Evolutionary conservation across 1,140 invertebrate genomes (phyloP).

Genomic region (Lepidostoma basale): DNA sequence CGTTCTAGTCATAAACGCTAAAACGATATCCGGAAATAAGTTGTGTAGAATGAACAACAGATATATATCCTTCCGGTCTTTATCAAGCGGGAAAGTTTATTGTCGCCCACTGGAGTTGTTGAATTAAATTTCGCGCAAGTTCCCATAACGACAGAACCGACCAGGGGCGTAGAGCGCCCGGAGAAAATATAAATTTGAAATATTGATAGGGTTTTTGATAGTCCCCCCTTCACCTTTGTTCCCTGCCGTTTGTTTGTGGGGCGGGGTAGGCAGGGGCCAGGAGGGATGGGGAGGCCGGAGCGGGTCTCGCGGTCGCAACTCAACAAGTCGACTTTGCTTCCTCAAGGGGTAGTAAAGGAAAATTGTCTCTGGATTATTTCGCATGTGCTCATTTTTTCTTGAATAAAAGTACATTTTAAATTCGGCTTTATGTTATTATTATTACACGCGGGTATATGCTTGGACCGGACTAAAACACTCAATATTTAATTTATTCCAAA

Average conservation of each 20-base stretch:
- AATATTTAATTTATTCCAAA: no score
- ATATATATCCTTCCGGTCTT: constrained; percentile 12
- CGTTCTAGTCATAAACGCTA: no score
- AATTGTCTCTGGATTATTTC: constrained; percentile 37
- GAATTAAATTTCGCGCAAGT: constrained; percentile 42
- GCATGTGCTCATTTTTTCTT: constrained; percentile 4
- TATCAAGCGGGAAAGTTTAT: constrained; percentile 15
- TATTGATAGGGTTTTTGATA: constrained; percentile 46
- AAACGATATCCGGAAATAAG: constrained; percentile 7
- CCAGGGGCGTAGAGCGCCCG: constrained; percentile 27
- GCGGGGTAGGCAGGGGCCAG: background rate
- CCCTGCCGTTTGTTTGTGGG: constrained; percentile 25
- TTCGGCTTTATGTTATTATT: background rate
- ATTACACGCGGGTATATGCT: no score
- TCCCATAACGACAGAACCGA: constrained; percentile 36
- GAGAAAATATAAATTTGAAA: constrained; percentile 47
- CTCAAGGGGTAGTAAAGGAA: constrained; percentile 39
- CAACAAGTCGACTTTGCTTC: constrained; percentile 36
- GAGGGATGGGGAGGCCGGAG: background rate
- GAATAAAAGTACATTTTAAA: background rate
- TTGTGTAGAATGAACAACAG: background rate
- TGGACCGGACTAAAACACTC: no score
- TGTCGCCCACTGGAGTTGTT: constrained; percentile 25
- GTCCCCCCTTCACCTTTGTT: constrained; percentile 34
- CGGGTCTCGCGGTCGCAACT: constrained; percentile 36